phyloP scores from a whole-genome alignment of 2,113 vertebrate species.

The Odocoileus hemionus region DNA sequence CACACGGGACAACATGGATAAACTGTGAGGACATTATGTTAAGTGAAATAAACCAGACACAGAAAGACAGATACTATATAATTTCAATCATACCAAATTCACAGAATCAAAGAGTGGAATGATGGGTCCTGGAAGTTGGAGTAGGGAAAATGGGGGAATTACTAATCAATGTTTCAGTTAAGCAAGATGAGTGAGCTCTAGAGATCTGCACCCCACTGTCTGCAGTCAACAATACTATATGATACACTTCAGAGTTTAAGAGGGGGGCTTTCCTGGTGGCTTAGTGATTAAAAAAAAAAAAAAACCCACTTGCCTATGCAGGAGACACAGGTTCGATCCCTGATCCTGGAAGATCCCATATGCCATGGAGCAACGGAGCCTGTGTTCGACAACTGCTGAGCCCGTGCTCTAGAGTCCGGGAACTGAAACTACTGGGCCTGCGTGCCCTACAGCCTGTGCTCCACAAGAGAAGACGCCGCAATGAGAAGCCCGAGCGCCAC shows the following conservation, averaged over 20 bases:
- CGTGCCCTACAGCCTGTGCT: no score
- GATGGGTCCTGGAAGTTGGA: neutral
- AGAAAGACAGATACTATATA: neutral
- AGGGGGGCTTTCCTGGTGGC: neutral
- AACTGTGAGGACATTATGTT: neutral
- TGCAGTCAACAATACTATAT: neutral
- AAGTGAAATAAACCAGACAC: neutral
- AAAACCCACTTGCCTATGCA: neutral
- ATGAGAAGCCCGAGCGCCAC: neutral
- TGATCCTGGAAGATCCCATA: neutral
- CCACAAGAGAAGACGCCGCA: neutral
- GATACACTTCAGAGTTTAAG: neutral
- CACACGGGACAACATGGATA: rapidly evolving
- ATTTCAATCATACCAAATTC: neutral
- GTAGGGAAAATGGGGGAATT: neutral
- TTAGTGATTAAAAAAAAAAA: neutral
- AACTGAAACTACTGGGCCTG: no score
- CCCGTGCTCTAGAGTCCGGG: no score
- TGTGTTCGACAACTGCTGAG: rapidly evolving
- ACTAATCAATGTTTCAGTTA: neutral
- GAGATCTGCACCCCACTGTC: neutral
- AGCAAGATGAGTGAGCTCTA: neutral
- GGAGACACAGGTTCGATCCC: neutral
- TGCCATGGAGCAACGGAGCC: neutral
- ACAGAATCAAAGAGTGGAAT: neutral